Evolutionary conservation across 2,888 invertebrate genomes (phyloP).

Genomic region (Lasioglossum malachurum): DNA sequence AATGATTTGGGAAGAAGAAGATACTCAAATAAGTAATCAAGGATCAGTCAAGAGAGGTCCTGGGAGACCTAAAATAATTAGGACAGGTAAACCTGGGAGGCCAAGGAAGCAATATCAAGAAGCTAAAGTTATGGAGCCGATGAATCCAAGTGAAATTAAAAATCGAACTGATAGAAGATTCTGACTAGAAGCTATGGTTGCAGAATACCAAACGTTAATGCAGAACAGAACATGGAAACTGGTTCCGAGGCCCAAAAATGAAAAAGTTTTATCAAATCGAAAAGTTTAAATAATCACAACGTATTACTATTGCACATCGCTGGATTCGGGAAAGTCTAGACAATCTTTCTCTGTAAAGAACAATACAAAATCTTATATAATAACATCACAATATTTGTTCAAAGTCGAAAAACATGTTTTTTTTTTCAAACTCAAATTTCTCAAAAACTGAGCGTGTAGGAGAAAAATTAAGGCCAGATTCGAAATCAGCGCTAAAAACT

Average conservation of each 20-base stretch:
- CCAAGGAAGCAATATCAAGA: slow-evolving; percentile 34
- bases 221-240: slow-evolving; percentile 65
- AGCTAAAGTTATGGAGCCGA: slow-evolving; percentile 24
- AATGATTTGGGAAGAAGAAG: neutral
- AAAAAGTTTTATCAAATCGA: slow-evolving; percentile 53
- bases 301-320: too few relatives aligned
- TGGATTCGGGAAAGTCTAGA: too few relatives aligned
- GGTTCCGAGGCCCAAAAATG: slow-evolving; percentile 47
- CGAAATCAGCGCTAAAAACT: too few relatives aligned
- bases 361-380: too few relatives aligned
- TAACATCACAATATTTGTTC: too few relatives aligned
- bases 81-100: slow-evolving; percentile 83
- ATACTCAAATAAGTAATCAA: neutral
- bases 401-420: too few relatives aligned
- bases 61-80: slow-evolving; percentile 66
- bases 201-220: slow-evolving; percentile 54
- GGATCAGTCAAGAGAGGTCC: slow-evolving; percentile 21
- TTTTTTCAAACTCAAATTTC: too few relatives aligned
- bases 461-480: too few relatives aligned
- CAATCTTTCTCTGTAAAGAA: too few relatives aligned
- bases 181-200: slow-evolving; percentile 62
- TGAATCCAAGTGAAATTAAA: slow-evolving; percentile 32
- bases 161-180: slow-evolving; percentile 31
- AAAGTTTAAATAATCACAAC: too few relatives aligned
- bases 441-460: too few relatives aligned